Percentiles rank a stretch among this genome's conserved stretches.
Evolutionary conservation across 2,113 vertebrate genomes (phyloP).

Genomic region (Diadophis punctatus): DNA sequence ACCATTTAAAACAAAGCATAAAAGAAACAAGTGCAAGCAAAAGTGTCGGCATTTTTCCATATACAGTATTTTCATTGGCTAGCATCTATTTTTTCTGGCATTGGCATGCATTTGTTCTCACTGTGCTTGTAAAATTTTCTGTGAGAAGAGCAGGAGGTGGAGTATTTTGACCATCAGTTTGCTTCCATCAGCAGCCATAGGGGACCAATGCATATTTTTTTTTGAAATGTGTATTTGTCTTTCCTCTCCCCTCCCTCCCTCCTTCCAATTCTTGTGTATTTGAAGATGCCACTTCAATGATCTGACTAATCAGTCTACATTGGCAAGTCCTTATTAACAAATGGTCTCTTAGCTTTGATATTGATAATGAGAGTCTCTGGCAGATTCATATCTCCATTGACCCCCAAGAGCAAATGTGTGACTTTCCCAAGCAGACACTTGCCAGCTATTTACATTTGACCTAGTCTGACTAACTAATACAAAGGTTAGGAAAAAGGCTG

Average conservation of each 20-base stretch:
- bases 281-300: constrained; percentile 8
- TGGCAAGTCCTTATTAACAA: neutral
- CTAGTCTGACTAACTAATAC: constrained; percentile 18
- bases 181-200: neutral
- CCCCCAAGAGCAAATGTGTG: constrained; percentile 12
- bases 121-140: constrained; percentile 40
- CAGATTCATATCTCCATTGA: constrained; percentile 30
- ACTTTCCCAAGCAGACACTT: constrained; percentile 33
- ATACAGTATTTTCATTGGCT: constrained; percentile 34
- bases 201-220: neutral
- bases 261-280: neutral
- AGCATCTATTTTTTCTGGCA: constrained; percentile 23
- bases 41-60: neutral
- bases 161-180: constrained; percentile 9
- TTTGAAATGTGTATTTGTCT: neutral
- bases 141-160: neutral
- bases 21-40: constrained; percentile 1
- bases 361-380: constrained; percentile 37
- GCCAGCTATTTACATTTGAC: constrained; percentile 35
- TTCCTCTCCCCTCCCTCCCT: too few species aligned
- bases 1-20: constrained; percentile 6
- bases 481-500: constrained; percentile 19
- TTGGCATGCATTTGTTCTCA: constrained; percentile 8
- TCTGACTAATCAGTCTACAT: rapidly evolving
- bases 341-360: constrained; percentile 25